Base-by-base conservation (phyloP, 92 coral and sea anemone genomes). In the Phenganax stokvisi region DNA sequence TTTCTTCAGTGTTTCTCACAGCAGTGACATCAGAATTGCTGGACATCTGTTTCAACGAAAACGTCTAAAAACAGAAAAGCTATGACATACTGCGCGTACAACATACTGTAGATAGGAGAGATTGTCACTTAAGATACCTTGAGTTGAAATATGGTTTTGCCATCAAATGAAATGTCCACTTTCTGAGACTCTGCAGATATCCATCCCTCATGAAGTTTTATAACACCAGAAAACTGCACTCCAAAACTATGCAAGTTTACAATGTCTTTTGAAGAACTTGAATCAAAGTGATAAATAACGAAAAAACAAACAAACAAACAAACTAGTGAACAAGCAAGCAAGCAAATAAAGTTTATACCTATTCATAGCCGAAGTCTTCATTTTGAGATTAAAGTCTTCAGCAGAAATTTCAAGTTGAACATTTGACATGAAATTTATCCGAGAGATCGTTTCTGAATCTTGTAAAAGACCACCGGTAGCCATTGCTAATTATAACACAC, bases 101-200 rank as follows among this genome's bases (percentile, higher is more conserved):
- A 3, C 52, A 72, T 8, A 44, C 47, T 37, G 47, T 1, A 37
- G 3, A 37, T 37, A 5, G 2, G 47, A 1, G 47, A 37, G 47
- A 37, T 2, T 37, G 47, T 37, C 47, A 37, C 5, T 37, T 56
- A 20, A 10, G 51, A 37, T 70, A 90, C 93, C 98, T 94, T 79
- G 78, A 92, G 90, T 74, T 88, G 87, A 73, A 92, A 84, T 61
- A 91, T 86, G 29, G 72, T 83, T 9, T 75, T 79, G 25, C 79
- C 87, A 27, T 94, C 97, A 80, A 94, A 94, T 31, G 87, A 85
- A 54, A 94, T 80, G 63, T 70, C 80, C 54, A 90, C 60, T 27
- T 85, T 80, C 17, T 85, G 90, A 59, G 93, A 84, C 13, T 73
- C 85, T 28, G 85, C 92, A 47, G 56, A 64, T 71, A 94, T 73